A percentile compares a stretch with the other conserved stretches of the same genome.
These are phyloP conservation scores for Rhegmatorhina hoffmannsi DNA, from an alignment of 2,113 vertebrate species.

Conservation along the genomic window DNA sequence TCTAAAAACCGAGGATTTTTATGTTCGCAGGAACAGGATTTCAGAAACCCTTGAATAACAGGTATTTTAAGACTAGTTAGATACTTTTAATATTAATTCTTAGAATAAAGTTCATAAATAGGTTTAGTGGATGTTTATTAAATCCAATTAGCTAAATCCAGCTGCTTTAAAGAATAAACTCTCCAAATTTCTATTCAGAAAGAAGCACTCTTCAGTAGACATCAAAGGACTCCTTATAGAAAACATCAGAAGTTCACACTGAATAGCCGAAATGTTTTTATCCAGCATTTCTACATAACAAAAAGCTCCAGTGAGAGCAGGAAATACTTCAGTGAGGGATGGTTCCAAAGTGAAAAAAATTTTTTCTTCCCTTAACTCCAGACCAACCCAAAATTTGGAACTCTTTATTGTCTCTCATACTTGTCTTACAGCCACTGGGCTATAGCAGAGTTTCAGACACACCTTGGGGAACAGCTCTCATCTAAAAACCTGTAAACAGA, in stretches of 20 bases:
- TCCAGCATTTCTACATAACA: background rate
- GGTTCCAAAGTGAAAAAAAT: background rate
- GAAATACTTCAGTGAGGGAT: background rate
- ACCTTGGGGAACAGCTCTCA: background rate
- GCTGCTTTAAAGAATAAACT: background rate
- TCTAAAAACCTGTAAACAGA: background rate
- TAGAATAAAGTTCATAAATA: slow-evolving; percentile 11
- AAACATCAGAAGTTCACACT: background rate
- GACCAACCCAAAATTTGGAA: background rate
- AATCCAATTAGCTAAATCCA: background rate
- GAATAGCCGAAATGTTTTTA: background rate
- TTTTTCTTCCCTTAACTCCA: background rate
- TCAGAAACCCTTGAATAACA: background rate
- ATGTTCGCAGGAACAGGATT: background rate
- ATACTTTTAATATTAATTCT: background rate
- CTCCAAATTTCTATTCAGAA: background rate
- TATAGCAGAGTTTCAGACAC: background rate
- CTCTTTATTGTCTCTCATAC: background rate
- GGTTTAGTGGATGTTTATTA: background rate
- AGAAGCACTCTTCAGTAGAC: background rate
- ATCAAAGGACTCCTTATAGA: background rate
- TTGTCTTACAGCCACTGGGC: background rate
- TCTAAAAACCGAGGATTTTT: background rate
- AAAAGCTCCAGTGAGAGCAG: slow-evolving; percentile 2
- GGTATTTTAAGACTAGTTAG: background rate